Percentiles rank a stretch among this genome's conserved stretches.
phyloP scores from a whole-genome alignment of 2,888 invertebrate species.

The Pandemis heparana region DNA sequence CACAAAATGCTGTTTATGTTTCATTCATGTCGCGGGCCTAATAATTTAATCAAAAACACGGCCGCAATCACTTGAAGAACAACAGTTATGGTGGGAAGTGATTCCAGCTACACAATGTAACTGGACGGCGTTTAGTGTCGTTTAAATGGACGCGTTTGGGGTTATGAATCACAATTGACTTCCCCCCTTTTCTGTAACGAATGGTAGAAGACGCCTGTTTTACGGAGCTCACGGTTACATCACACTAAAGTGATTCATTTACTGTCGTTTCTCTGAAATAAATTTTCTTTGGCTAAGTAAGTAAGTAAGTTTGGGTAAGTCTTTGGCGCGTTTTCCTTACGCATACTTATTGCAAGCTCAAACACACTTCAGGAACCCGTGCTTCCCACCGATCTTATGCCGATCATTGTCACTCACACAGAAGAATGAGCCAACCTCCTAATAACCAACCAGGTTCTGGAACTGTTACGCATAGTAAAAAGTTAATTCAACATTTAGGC shows the following conservation, averaged over 20 bases:
- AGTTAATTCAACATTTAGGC: too few relatives aligned
- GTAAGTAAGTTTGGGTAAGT: too few relatives aligned
- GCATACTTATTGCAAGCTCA: background rate
- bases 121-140: slow-evolving; percentile 43
- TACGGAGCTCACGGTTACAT: slow-evolving; percentile 1
- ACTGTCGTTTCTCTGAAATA: background rate
- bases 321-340: background rate
- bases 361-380: slow-evolving; percentile 3
- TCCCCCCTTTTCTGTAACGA: slow-evolving; percentile 11
- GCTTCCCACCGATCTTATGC: slow-evolving; percentile 25
- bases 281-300: background rate
- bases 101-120: slow-evolving; percentile 50
- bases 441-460: too few relatives aligned
- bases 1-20: slow-evolving; percentile 55
- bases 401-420: slow-evolving; percentile 2
- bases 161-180: slow-evolving; percentile 18
- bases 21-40: slow-evolving; percentile 54
- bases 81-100: slow-evolving; percentile 54
- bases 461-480: too few relatives aligned
- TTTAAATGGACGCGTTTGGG: slow-evolving; percentile 1
- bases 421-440: slow-evolving; percentile 16
- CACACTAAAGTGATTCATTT: background rate
- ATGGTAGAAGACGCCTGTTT: slow-evolving; percentile 8
- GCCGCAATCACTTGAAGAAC: slow-evolving; percentile 48
- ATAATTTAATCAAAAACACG: slow-evolving; percentile 70